Evolutionary conservation across 2,797 vertebrate species (phyloP), one percentile per base, ranked within the genome.

Genomic region (Harpagifer antarcticus): DNA sequence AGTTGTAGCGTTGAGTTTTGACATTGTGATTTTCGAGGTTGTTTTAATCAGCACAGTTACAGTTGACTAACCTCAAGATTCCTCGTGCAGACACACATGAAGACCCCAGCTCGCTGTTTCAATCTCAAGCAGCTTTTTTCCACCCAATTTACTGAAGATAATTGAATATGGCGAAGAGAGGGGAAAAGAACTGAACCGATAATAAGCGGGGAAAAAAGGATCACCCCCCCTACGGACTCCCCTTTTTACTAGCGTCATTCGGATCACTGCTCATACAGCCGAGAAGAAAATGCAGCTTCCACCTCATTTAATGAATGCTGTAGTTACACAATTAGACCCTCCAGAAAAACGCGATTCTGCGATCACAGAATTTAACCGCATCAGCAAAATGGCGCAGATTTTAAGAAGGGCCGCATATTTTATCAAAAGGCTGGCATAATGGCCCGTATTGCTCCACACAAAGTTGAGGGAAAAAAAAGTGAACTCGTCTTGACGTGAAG

Each of bases 261-360:
- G 31, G 68, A 78, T 85, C 81, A 79, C n/a, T 19, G 58, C 64
- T 56, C 71, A 65, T 71, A 76, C 27, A 52, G 9, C 37, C 5
- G 20, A 67, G 33, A 62, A 72, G 19, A 54, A 52, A 63, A 76
- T 9, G 43, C 50, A 43, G 59, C 53, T 88, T 84, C 85, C 71
- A 77, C 59, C 86, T 83, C 81, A 79, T 88, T 87, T 87, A 84
- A 87, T 64, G 56, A 84, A 77, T 17, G 43, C 65, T 74, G 70
- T 88, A 80, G 88, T 92, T 91, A 82, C 81, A 86, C 74, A 71
- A 49, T 10, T n/a, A n/a, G n/a, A n/a, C n/a, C n/a, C n/a, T n/a
- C n/a, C n/a, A n/a, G n/a, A n/a, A n/a, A n/a, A n/a, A n/a, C n/a
- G n/a, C n/a, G n/a, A n/a, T n/a, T n/a, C n/a, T n/a, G n/a, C n/a